A percentile compares a stretch with the other conserved stretches of the same genome.
phyloP scores from a whole-genome alignment of 2,113 vertebrate species.

The Cavia porcellus region DNA sequence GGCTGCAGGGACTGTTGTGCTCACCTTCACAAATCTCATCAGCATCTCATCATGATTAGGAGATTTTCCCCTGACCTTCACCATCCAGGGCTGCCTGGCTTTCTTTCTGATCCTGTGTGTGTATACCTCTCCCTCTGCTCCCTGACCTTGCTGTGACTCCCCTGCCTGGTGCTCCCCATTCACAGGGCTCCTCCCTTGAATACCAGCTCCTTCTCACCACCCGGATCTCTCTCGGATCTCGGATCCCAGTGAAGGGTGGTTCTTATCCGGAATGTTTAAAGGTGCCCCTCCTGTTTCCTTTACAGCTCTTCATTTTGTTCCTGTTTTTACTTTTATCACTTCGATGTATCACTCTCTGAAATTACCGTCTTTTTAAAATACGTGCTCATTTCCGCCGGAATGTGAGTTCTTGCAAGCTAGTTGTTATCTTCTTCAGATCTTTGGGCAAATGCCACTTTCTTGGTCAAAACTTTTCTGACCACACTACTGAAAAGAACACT shows the following conservation, averaged over 20 bases:
- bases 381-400: background rate
- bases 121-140: background rate
- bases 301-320: background rate
- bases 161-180: background rate
- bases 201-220: background rate
- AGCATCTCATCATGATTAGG: background rate
- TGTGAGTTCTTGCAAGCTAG: background rate
- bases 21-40: background rate
- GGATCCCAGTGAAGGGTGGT: background rate
- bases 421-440: background rate
- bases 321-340: background rate
- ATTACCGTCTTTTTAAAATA: background rate
- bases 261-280: background rate
- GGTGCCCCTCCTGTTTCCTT: background rate
- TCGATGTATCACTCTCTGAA: slow-evolving; percentile 40
- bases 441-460: background rate
- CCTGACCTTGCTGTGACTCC: background rate
- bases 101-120: background rate
- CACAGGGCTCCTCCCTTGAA: background rate
- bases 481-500: background rate
- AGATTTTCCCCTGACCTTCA: background rate
- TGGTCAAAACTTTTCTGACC: background rate
- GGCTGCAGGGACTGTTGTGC: background rate
- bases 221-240: background rate
- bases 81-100: background rate